A percentile compares a stretch with the other conserved stretches of the same genome.
Evolutionary conservation across 2,797 vertebrate species (phyloP).

Genomic region (Sciaenops ocellatus): DNA sequence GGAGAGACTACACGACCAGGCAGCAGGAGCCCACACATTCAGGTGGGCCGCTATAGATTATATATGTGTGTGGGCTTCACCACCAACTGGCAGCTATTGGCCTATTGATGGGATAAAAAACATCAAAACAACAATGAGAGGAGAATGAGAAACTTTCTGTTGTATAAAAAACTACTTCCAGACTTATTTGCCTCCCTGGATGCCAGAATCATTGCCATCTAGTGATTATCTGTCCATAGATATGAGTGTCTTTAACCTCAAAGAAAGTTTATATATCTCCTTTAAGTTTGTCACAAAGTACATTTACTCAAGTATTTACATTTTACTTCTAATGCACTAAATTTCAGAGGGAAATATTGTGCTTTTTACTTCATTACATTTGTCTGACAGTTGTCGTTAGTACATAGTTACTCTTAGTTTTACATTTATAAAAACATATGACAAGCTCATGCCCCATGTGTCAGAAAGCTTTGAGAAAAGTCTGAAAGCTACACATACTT

Average conservation of each 20-base stretch:
- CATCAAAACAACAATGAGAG: constrained; percentile 29
- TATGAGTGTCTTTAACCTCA: no score
- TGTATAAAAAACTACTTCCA: constrained; percentile 37
- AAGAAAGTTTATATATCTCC: neutral
- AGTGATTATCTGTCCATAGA: neutral
- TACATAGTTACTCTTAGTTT: neutral
- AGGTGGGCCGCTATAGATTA: constrained; percentile 73
- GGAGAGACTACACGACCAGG: constrained; percentile 52
- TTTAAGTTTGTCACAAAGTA: neutral
- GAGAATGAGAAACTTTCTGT: constrained; percentile 40
- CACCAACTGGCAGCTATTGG: constrained; percentile 51
- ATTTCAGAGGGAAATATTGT: neutral
- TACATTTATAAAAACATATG: neutral
- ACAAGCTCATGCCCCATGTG: neutral
- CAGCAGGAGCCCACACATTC: constrained; percentile 69
- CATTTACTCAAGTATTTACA: neutral
- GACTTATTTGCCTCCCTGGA: neutral
- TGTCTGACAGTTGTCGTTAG: neutral
- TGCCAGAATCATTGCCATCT: neutral
- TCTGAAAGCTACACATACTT: neutral
- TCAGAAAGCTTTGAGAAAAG: neutral
- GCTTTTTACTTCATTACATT: neutral
- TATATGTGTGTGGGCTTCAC: constrained; percentile 62
- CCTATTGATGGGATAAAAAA: constrained; percentile 58
- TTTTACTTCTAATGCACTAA: neutral